phyloP scores from a whole-genome alignment of 2,888 invertebrate genomes.

The Stenoptilia bipunctidactyla region DNA sequence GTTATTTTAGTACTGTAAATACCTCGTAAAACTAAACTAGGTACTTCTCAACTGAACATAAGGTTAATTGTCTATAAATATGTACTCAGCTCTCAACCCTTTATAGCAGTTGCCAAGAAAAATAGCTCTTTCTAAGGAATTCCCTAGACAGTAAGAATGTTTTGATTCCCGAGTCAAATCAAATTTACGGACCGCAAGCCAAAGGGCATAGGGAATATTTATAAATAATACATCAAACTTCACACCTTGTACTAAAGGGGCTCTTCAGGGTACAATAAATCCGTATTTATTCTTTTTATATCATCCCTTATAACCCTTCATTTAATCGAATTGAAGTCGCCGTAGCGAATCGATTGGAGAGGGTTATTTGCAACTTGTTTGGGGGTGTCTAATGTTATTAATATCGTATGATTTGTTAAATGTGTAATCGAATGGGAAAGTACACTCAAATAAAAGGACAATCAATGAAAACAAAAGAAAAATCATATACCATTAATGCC shows the following conservation, averaged over 20 bases:
- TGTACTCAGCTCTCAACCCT: background rate
- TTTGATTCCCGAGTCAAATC: slow-evolving; percentile 40
- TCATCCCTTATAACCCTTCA: slow-evolving; percentile 40
- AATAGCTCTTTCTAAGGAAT: too few relatives aligned
- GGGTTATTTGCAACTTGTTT: slow-evolving; percentile 57
- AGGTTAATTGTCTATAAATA: background rate
- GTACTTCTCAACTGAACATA: too few relatives aligned
- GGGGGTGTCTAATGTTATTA: too few relatives aligned
- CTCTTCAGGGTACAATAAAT: slow-evolving; percentile 68
- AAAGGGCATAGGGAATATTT: slow-evolving; percentile 19
- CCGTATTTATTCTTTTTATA: slow-evolving; percentile 69
- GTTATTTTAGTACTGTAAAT: too few relatives aligned
- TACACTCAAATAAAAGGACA: too few relatives aligned
- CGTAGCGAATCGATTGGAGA: slow-evolving; percentile 54
- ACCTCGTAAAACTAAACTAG: too few relatives aligned
- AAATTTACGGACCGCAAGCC: slow-evolving; percentile 29
- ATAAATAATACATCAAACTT: slow-evolving; percentile 65
- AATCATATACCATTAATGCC: too few relatives aligned
- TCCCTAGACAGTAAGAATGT: slow-evolving; percentile 29
- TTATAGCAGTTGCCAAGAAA: too few relatives aligned
- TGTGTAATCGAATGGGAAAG: too few relatives aligned
- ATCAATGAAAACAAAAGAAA: too few relatives aligned
- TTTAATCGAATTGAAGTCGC: slow-evolving; percentile 32
- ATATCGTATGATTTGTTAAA: too few relatives aligned
- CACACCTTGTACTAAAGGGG: slow-evolving; percentile 59